Base-by-base conservation (phyloP, 2,888 invertebrate species). In the Graphium colonna region DNA sequence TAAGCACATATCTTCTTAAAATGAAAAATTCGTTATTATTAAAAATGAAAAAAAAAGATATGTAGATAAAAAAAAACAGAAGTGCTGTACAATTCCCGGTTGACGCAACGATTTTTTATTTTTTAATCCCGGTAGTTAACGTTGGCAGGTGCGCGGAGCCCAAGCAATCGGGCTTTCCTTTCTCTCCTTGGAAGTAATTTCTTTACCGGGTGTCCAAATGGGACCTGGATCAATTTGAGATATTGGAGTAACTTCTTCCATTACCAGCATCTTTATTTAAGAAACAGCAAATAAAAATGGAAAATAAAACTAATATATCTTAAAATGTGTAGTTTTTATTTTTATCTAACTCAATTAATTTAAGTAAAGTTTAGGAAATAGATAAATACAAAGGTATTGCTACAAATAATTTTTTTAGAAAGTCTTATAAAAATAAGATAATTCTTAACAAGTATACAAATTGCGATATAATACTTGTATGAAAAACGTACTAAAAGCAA, bases 71-170 rank as follows among this genome's bases (percentile, higher is more conserved):
- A 21, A 21, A 21, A n/a, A n/a, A n/a, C n/a, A n/a, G n/a, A n/a
- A n/a, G n/a, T n/a, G n/a, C n/a, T n/a, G n/a, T n/a, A n/a, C n/a
- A 21, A 21, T 21, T 21, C 21, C 21, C 21, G 5, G 21, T 33
- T 33, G 33, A 10, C n/a, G n/a, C 33, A 33, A 9, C 33, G 33
- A 33, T 36, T 36, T 76, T 75, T 75, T 69, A 62, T 62, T 75
- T 78, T 79, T 79, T 76, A 74, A 77, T 79, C 74, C 69, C 73
- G 76, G 71, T 70, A 72, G 73, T 73, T 71, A 72, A 68, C 73
- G 75, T 75, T 64, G 71, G 82, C 85, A 86, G 84, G 82, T 86
- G 82, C 75, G 72, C 66, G 56, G 82, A 74, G 72, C 66, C 56
- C 69, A 75, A 76, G 75, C 81, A 77, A 79, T 76, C 72, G 66